Evolutionary conservation across 2,113 vertebrate genomes (phyloP), one percentile per base, ranked within the genome.

Genomic region (Lampris incognitus): DNA sequence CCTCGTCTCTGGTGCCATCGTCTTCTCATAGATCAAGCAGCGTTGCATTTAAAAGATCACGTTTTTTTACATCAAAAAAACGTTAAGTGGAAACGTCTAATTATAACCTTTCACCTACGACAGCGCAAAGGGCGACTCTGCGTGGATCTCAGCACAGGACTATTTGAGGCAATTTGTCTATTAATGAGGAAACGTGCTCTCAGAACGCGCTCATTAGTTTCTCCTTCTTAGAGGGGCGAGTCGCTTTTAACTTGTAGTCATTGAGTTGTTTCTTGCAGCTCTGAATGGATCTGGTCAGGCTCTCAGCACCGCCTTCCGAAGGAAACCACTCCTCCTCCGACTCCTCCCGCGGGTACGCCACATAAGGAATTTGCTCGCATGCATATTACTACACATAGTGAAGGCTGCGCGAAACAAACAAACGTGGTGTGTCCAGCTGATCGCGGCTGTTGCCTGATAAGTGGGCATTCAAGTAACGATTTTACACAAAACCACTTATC

Each of bases 11-110:
- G 96, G 94, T 70, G 93, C 94, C 94, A 97, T 97, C 64, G 94
- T 96, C 87, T 98, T 98, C 94, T 98, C 97, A 94, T 97, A 96
- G 72, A 98, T 96, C 95, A 98, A 94, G 71, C 91, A 92, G 92
- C 94, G 97, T 93, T 98, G 97, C 97, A 98, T 98, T 93, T 91
- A 91, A 91, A 82, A 67, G 59, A 49, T 3, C 6, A 67, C 65
- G 6, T 2, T 10, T 61, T 4, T 40, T 85, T 74, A 56, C 48
- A 36, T 66, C 37, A 52, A 57, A 71, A 41, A 40, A 58, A 74
- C 52, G 10, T 5, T 40, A 71, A 52, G 9, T 52, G 8, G 7
- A 52, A 52, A 10, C 50, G 50, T 8, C 2, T 5, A 51, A 24
- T 24, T 24, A 24, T 24, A 24, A 24, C 24, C 24, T 24, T 24